phyloP scores from a whole-genome alignment of 1,140 invertebrate species.

The Myzus persicae region DNA sequence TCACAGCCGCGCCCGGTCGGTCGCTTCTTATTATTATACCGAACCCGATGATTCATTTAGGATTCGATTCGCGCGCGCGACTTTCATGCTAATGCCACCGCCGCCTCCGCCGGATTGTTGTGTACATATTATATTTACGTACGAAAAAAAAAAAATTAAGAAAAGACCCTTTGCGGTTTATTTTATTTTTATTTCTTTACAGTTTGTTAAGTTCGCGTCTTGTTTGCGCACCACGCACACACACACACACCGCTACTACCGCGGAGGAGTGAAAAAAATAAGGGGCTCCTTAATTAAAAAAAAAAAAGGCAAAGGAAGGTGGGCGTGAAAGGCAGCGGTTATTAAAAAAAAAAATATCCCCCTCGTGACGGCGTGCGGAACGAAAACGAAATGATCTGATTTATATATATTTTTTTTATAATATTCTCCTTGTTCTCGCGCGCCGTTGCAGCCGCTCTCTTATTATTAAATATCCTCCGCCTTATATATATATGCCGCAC shows the following conservation, averaged over 20 bases:
- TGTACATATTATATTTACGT: neutral
- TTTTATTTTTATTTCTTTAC: slow-evolving; percentile 47
- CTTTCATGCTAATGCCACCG: slow-evolving; percentile 53
- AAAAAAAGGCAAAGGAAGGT: slow-evolving; percentile 51
- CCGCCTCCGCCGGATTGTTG: neutral
- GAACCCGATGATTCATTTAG: slow-evolving; percentile 44
- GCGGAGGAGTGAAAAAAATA: slow-evolving; percentile 17
- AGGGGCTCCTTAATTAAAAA: slow-evolving; percentile 58
- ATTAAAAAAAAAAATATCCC: slow-evolving; percentile 56
- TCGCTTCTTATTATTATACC: slow-evolving; percentile 30
- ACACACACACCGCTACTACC: neutral
- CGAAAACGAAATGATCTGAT: slow-evolving; percentile 57
- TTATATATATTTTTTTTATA: slow-evolving; percentile 37
- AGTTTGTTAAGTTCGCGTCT: slow-evolving; percentile 55
- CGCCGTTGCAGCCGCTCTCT: slow-evolving; percentile 44
- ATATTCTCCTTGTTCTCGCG: slow-evolving; percentile 32
- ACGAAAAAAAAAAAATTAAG: slow-evolving; percentile 8
- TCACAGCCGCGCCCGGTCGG: neutral
- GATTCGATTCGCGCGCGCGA: neutral
- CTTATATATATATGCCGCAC: neutral
- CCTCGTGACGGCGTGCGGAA: neutral
- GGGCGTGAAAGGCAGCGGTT: slow-evolving; percentile 48
- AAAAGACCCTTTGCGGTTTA: slow-evolving; percentile 52
- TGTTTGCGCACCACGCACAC: slow-evolving; percentile 28
- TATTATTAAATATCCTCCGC: slow-evolving; percentile 42